Evolutionary conservation across 1,140 invertebrate species (phyloP).

Genomic region (Drosophila nasuta): DNA sequence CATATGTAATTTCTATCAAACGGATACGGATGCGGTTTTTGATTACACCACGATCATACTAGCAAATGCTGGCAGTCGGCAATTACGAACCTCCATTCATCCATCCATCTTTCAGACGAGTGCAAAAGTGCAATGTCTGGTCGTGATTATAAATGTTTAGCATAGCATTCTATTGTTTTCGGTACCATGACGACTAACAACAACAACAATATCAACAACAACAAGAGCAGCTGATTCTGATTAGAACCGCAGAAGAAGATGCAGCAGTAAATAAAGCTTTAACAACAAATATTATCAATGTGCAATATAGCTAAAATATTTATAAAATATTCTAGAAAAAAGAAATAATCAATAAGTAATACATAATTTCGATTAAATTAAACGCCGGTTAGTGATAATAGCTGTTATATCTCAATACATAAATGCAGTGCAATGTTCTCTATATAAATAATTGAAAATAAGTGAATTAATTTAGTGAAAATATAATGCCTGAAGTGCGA

Average conservation of each 20-base stretch:
- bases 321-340: slow-evolving; percentile 49
- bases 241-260: slow-evolving; percentile 35
- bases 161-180: slow-evolving; percentile 69
- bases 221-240: slow-evolving; percentile 49
- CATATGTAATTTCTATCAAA: slow-evolving; percentile 40
- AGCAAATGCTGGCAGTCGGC: slow-evolving; percentile 24
- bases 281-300: slow-evolving; percentile 57
- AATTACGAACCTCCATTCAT: slow-evolving; percentile 25
- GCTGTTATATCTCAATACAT: slow-evolving; percentile 3
- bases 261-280: slow-evolving; percentile 50
- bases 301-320: slow-evolving; percentile 59
- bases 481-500: slow-evolving; percentile 46
- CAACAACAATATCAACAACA: slow-evolving; percentile 19
- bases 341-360: slow-evolving; percentile 39
- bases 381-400: slow-evolving; percentile 54
- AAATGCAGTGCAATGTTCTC: slow-evolving; percentile 40
- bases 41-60: slow-evolving; percentile 40
- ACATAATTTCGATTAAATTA: slow-evolving; percentile 35
- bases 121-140: slow-evolving; percentile 78
- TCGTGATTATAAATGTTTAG: slow-evolving; percentile 60
- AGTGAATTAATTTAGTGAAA: slow-evolving; percentile 32
- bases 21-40: slow-evolving; percentile 64
- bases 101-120: slow-evolving; percentile 30
- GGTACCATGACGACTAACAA: slow-evolving; percentile 37
- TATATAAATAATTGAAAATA: slow-evolving; percentile 31